Percentiles rank a stretch among this genome's conserved stretches.
phyloP scores from a whole-genome alignment of 2,888 invertebrate species.

The Parasteatoda lunata region DNA sequence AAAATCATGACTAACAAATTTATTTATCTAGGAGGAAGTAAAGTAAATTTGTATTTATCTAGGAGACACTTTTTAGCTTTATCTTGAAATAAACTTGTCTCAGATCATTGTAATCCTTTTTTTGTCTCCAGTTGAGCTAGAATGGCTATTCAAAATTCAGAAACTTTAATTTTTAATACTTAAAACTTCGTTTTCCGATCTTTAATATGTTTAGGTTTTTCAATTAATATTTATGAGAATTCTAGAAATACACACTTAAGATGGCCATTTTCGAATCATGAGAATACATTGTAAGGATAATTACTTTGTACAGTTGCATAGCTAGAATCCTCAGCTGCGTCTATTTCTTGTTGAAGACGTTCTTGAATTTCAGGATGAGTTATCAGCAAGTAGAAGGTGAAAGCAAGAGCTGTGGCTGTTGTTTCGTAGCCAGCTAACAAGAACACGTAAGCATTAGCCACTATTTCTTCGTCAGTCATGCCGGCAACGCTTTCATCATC shows the following conservation, averaged over 20 bases:
- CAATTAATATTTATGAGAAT: background rate
- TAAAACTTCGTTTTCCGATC: no score
- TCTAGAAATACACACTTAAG: background rate
- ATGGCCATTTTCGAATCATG: background rate
- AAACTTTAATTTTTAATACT: no score
- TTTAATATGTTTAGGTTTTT: background rate
- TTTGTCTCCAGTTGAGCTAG: no score
- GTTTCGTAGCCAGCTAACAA: conserved; percentile 74
- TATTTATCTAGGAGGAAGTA: no score
- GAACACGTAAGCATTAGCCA: conserved; percentile 68
- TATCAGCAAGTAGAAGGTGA: conserved; percentile 76
- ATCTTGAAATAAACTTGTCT: no score
- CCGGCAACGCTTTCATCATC: background rate
- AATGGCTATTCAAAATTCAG: no score
- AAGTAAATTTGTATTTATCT: no score
- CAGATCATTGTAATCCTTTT: no score
- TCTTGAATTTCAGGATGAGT: conserved; percentile 75
- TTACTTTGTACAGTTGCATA: conserved; percentile 25
- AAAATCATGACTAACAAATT: no score
- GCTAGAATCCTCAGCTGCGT: conserved; percentile 11
- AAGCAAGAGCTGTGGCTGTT: conserved; percentile 76
- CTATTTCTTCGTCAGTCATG: conserved; percentile 62
- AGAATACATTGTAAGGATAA: background rate
- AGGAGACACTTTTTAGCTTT: no score
- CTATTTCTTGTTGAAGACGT: conserved; percentile 74